Conservation (phyloP, 2,113 vertebrate species). For the Microcebus tavaratra region DNA sequence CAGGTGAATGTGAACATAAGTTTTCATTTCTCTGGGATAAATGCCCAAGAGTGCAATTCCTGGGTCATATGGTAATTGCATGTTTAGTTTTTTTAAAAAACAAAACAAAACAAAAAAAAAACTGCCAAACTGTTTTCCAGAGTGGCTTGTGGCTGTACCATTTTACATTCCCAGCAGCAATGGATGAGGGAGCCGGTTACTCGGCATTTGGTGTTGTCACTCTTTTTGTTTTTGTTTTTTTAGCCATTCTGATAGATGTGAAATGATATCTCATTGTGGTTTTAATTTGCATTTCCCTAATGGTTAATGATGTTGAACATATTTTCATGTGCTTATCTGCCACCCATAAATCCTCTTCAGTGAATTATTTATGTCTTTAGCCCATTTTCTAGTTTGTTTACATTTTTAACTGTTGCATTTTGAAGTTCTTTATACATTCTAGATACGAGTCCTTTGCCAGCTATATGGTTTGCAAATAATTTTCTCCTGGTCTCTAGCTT, state of each 20-base stretch:
- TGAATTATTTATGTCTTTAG: slow-evolving; percentile 23
- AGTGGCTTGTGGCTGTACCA: not conserved
- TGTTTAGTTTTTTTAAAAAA: not conserved
- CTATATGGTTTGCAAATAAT: slow-evolving; percentile 6
- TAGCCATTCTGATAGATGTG: not conserved
- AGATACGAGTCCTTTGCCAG: not conserved
- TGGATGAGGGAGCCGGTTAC: not conserved
- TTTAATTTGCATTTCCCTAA: slow-evolving; percentile 45
- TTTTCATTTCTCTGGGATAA: slow-evolving; percentile 42
- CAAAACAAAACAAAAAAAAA: too few species aligned
- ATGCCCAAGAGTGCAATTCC: not conserved
- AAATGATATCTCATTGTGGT: not conserved
- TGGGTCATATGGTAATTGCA: not conserved
- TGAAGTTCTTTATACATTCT: not conserved
- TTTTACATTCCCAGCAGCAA: slow-evolving; percentile 19
- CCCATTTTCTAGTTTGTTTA: slow-evolving; percentile 1
- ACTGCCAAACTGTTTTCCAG: slow-evolving; percentile 28
- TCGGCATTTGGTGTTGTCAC: not conserved
- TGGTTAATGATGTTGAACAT: slow-evolving; percentile 12
- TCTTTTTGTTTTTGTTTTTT: not conserved
- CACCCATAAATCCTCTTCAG: not conserved
- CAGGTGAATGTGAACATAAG: not conserved
- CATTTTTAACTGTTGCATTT: slow-evolving; percentile 16
- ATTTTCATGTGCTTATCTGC: slow-evolving; percentile 34
- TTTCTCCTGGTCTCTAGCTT: not conserved